Base-by-base conservation (phyloP, 1,140 invertebrate genomes). In the Tetraneura akinire region DNA sequence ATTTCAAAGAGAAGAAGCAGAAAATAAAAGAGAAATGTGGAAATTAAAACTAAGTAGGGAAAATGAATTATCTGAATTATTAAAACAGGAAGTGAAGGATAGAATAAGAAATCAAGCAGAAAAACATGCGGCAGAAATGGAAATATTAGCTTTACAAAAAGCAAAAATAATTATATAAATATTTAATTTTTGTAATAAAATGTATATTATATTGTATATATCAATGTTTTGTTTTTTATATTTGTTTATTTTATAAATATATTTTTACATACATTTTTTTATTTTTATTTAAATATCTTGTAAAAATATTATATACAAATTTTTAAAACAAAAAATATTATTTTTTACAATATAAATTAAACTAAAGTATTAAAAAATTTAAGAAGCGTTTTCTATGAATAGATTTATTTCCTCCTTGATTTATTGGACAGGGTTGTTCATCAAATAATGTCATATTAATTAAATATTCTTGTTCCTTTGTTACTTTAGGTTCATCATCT, bases 401-500 rank as follows among this genome's bases (percentile, higher is more conserved):
- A 9, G 57, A 62, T 62, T 18, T 4, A 62, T 32, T 62, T 62
- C 57, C 9, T 29, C 57, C 57, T 62, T 29, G 23, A 32, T 62
- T 4, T 5, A 13, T 29, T 0, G 16, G 26, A 62, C 0, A 13
- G 16, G 13, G 57, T 1, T 11, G 26, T 16, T 29, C 23, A 8
- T 26, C 26, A 62, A 62, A 16, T 29, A 62, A 32, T 9, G 57
- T 62, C 14, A 62, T 6, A 16, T 26, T 6, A 32, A 62, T 29
- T 29, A 8, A 6, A 62, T 62, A 4, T 62, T 62, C 57, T 29
- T 29, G 13, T 62, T 62, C 57, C 6, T 32, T 14, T 16, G 57
- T 62, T 8, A 62, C 57, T 62, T 26, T 62, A 49, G 42, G 37
- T 23, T 71, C 68, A 23, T 47, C 74, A 68, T 81, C 76, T 14